Evolutionary conservation across 2,888 invertebrate genomes (phyloP), one percentile per base, ranked within the genome.

Genomic region (Caenorhabditis japonica): DNA sequence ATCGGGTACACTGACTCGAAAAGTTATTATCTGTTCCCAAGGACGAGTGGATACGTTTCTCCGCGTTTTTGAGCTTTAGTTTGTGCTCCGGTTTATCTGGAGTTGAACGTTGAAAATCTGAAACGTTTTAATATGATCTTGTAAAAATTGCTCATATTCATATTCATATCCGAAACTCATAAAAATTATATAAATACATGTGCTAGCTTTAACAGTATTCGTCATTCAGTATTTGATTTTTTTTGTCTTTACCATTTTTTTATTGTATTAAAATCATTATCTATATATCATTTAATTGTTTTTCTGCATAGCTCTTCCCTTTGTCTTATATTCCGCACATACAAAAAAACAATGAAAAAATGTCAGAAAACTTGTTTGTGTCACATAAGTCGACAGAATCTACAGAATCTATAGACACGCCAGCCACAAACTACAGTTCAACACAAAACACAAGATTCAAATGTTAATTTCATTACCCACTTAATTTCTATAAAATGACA

Each of bases 1-100:
- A 41, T 82, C 13, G 80, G 80, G 15, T 82, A 82, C 72, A 79
- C 80, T 8, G 82, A 82, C 59, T 47, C 76, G 39, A 76, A 36
- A 43, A 72, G 60, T 17, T 79, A 79, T 44, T 73, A 76, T 27
- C 44, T 79, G 17, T 79, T 79, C 55, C 78, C 78, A 15, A 56
- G 78, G 34, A 79, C 78, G 10, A 79, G 78, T 21, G 78, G 78
- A 33, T 79, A 79, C 38, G 59, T 59, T 4, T 23, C 47, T 8
- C 75, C 73, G 13, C 34, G 73, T 51, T 73, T 60, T n/a, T 73
- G 47, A 72, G n/a, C n/a, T n/a, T n/a, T n/a, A n/a, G n/a, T n/a
- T n/a, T n/a, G n/a, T n/a, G n/a, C n/a, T n/a, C n/a, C n/a, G n/a
- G n/a, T n/a, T n/a, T n/a, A n/a, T n/a, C n/a, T n/a, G n/a, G n/a